These are phyloP conservation scores for Alauda arvensis DNA, from an alignment of 2,797 vertebrate genomes.

Conservation along the genomic window DNA sequence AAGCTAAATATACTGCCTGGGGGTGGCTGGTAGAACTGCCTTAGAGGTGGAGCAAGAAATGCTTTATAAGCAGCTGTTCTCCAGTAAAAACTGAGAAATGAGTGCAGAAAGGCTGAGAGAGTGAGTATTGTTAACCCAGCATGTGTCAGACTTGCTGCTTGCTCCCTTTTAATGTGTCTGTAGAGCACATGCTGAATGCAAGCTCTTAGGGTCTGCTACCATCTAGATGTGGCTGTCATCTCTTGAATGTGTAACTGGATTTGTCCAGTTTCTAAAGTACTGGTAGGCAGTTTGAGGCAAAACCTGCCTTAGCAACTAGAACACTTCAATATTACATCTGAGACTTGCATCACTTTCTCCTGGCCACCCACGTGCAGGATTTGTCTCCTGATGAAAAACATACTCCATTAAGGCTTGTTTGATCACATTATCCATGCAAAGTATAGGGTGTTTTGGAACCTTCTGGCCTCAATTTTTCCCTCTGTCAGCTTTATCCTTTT, in stretches of 20 bases:
- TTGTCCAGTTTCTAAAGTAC: background rate
- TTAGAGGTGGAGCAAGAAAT: background rate
- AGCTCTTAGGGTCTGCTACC: background rate
- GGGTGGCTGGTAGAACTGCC: background rate
- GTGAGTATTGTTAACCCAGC: background rate
- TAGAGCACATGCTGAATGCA: background rate
- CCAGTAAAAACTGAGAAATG: background rate
- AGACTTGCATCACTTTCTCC: conserved; percentile 5
- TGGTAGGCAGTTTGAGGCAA: background rate
- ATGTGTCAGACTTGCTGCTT: background rate
- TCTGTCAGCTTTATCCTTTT: background rate
- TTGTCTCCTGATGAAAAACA: background rate
- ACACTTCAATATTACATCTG: background rate
- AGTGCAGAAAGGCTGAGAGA: background rate
- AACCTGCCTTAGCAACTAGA: background rate
- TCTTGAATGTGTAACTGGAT: background rate
- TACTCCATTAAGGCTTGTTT: background rate
- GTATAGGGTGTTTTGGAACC: background rate
- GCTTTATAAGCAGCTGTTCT: background rate
- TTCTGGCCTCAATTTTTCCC: background rate
- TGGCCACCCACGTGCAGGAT: background rate
- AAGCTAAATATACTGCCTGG: background rate
- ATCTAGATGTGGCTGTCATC: background rate
- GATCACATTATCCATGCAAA: background rate
- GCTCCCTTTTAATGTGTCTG: background rate